Conservation (phyloP, 2,888 invertebrate species). For the Dysmachus trigonus region DNA sequence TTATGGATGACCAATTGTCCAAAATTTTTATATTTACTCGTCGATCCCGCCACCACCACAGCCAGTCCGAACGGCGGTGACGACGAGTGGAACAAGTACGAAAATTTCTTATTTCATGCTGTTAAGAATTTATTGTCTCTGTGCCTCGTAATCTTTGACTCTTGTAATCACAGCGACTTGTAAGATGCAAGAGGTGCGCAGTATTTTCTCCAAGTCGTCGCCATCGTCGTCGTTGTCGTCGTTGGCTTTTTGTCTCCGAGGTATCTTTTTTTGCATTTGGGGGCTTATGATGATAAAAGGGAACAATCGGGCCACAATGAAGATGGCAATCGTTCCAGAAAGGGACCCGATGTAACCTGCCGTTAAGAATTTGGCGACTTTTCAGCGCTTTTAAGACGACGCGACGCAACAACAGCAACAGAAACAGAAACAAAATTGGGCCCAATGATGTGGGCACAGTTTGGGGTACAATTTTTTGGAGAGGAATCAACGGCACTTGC, state of each 20-base stretch:
- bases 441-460: constrained; percentile 27
- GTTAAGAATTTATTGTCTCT: constrained; percentile 44
- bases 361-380: constrained; percentile 24
- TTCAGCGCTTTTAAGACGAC: constrained; percentile 3
- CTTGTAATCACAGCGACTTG: constrained; percentile 35
- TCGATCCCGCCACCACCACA: neutral
- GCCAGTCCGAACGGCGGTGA: neutral
- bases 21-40: constrained; percentile 39
- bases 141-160: constrained; percentile 39
- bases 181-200: constrained; percentile 1
- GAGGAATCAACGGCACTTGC: constrained; percentile 30
- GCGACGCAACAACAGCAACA: neutral
- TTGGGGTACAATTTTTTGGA: constrained; percentile 16
- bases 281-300: constrained; percentile 35
- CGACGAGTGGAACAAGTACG: constrained; percentile 10
- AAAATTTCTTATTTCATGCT: constrained; percentile 44
- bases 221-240: no score
- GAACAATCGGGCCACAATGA: constrained; percentile 37
- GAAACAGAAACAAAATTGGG: neutral
- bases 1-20: constrained; percentile 44
- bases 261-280: constrained; percentile 20
- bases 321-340: constrained; percentile 40
- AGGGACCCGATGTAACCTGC: constrained; percentile 30
- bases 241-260: neutral
- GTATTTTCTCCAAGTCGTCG: constrained; percentile 1